Conservation (phyloP, 2,797 vertebrate genomes). For the Spinus pinus region DNA sequence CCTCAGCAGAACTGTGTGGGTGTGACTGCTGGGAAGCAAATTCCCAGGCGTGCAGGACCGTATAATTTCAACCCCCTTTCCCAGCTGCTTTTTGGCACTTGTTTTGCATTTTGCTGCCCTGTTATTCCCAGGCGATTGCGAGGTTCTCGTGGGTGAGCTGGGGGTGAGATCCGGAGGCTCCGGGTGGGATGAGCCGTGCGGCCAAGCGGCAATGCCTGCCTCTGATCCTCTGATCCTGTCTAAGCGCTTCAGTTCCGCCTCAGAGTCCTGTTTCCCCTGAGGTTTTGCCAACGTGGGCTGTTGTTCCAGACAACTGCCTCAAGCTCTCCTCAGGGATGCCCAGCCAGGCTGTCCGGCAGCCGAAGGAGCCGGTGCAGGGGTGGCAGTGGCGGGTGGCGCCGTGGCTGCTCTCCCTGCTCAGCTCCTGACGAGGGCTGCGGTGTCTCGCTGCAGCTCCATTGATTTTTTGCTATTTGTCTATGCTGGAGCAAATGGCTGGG, state of each 20-base stretch:
- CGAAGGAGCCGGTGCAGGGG: fast-evolving
- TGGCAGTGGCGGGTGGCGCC: not conserved
- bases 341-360: fast-evolving
- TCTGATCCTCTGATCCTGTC: not conserved
- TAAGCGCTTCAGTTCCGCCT: not conserved
- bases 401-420: not conserved
- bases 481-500: not conserved
- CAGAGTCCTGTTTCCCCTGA: not conserved
- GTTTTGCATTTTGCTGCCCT: not conserved
- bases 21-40: slow-evolving; percentile 36
- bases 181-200: not conserved
- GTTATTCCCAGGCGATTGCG: not conserved
- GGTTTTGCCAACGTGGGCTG: fast-evolving
- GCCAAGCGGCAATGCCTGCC: not conserved
- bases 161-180: not conserved
- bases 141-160: not conserved
- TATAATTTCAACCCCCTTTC: not conserved
- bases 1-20: slow-evolving; percentile 31
- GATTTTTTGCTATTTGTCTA: not conserved
- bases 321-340: fast-evolving
- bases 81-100: not conserved
- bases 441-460: not conserved
- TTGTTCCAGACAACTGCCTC: not conserved
- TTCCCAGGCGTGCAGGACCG: not conserved
- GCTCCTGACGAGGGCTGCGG: not conserved